Evolutionary conservation across 2,113 vertebrate genomes (phyloP).

Genomic region (Hypanus sabinus): DNA sequence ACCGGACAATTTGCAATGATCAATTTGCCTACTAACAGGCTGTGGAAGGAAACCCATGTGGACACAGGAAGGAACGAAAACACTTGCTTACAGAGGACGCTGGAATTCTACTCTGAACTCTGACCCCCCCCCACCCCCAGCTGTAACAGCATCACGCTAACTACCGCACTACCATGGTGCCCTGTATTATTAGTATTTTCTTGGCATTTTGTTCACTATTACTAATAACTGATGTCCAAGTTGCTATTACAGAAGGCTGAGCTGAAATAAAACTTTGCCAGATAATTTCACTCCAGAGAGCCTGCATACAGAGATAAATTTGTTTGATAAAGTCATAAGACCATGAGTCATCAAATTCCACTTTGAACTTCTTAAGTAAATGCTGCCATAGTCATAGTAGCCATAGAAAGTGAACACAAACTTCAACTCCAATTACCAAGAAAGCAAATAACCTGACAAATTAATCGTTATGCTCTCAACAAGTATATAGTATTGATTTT

Average conservation of each 20-base stretch:
- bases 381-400: neutral
- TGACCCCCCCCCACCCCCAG: too few species aligned
- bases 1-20: too few species aligned
- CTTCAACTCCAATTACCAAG: neutral
- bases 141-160: too few species aligned
- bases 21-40: too few species aligned
- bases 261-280: constrained; percentile 15
- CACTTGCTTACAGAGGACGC: too few species aligned
- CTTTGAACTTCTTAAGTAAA: neutral
- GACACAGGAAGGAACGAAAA: too few species aligned
- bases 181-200: too few species aligned
- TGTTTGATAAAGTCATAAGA: neutral
- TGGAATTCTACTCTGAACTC: too few species aligned
- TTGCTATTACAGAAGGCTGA: neutral
- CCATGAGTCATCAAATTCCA: neutral
- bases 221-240: too few species aligned
- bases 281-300: neutral
- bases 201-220: too few species aligned
- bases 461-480: neutral
- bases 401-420: neutral
- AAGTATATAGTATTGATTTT: neutral
- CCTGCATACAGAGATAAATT: neutral
- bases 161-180: too few species aligned
- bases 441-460: constrained; percentile 8
- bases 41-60: too few species aligned